These are phyloP conservation scores for Ennomos quercinarius DNA, from an alignment of 2,888 invertebrate species.

Conservation along the genomic window DNA sequence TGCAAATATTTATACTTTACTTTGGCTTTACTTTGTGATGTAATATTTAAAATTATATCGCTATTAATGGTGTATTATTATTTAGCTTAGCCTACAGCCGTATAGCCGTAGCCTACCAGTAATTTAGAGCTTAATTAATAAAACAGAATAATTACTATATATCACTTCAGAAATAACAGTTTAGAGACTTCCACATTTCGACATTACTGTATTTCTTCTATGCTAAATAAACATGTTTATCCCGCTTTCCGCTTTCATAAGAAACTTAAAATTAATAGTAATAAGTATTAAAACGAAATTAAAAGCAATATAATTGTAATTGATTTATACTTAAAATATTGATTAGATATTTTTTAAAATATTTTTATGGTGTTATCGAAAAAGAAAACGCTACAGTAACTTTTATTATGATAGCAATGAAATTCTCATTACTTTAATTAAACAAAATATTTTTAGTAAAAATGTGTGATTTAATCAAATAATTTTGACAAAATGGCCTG, in stretches of 20 bases:
- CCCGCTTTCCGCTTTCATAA: constrained; percentile 37
- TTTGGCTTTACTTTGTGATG: no score
- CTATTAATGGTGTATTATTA: no score
- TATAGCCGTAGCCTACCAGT: no score
- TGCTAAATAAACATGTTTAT: constrained; percentile 12
- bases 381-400: constrained; percentile 14
- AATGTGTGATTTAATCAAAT: constrained; percentile 62
- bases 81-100: no score
- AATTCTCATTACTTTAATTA: constrained; percentile 28
- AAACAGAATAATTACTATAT: no score
- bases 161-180: no score
- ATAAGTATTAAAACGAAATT: constrained; percentile 56
- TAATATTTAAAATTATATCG: no score
- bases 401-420: constrained; percentile 26
- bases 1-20: no score
- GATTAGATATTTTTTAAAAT: not conserved
- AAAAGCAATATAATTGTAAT: constrained; percentile 76
- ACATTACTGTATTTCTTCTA: constrained; percentile 16
- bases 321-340: constrained; percentile 52
- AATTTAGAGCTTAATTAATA: no score
- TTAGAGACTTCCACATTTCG: not conserved
- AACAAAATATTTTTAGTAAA: constrained; percentile 48
- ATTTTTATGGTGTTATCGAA: not conserved
- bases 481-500: constrained; percentile 70
- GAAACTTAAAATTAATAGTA: constrained; percentile 37